phyloP scores from a whole-genome alignment of 2,888 invertebrate species.

The Tineola bisselliella region DNA sequence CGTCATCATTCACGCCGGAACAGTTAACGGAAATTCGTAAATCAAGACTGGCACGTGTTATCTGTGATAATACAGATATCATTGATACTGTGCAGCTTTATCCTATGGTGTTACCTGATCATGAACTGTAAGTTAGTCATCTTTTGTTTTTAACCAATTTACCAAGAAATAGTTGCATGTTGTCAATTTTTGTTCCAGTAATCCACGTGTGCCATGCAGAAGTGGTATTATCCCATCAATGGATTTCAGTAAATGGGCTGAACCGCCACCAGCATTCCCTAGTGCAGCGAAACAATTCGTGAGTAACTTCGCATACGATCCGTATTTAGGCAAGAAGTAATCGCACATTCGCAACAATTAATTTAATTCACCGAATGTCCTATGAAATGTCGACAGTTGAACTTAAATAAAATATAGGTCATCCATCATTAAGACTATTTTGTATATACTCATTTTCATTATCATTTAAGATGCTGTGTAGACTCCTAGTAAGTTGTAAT shows the following conservation, averaged over 20 bases:
- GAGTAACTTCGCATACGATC: conserved; percentile 70
- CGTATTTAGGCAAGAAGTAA: conserved; percentile 58
- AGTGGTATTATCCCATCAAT: conserved; percentile 88
- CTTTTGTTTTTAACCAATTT: not conserved
- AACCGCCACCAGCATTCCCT: conserved; percentile 62
- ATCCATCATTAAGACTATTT: not conserved
- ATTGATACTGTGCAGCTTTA: conserved; percentile 92
- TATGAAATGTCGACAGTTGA: conserved; percentile 2
- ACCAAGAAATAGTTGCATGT: not conserved
- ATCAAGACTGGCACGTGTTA: conserved; percentile 80
- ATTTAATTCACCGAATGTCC: not conserved
- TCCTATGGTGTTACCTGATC: conserved; percentile 92
- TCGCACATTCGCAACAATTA: conserved; percentile 20
- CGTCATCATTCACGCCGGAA: conserved; percentile 88
- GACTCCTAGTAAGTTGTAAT: not conserved
- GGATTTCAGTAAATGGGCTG: conserved; percentile 91
- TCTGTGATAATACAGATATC: conserved; percentile 92
- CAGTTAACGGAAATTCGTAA: conserved; percentile 87
- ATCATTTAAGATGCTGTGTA: not conserved
- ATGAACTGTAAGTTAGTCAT: conserved; percentile 81
- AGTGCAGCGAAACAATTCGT: conserved; percentile 69
- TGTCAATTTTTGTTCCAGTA: conserved; percentile 61
- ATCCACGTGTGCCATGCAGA: conserved; percentile 92
- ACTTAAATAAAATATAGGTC: not conserved
- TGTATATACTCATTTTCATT: conserved; percentile 1